These are phyloP conservation scores for Stenodema calcarata DNA, from an alignment of 2,888 invertebrate species.

Conservation along the genomic window DNA sequence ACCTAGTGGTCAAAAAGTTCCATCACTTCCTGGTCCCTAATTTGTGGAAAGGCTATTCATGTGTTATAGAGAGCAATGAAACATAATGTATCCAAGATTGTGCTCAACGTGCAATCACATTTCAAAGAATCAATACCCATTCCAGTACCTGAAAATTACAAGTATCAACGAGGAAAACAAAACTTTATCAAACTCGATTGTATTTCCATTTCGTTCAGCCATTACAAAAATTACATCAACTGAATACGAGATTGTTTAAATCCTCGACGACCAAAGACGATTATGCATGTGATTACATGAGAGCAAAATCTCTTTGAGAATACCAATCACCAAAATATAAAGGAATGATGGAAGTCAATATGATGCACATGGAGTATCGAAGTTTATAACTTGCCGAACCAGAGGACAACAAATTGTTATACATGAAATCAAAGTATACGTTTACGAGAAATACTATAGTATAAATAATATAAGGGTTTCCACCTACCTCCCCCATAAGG, in stretches of 20 bases:
- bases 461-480: slow-evolving; percentile 32
- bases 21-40: no score
- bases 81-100: not conserved
- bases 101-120: not conserved
- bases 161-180: no score
- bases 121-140: no score
- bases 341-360: not conserved
- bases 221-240: no score
- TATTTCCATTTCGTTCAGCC: no score
- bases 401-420: not conserved
- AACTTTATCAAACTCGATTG: no score
- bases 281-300: not conserved
- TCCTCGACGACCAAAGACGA: no score
- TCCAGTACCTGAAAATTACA: no score
- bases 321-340: not conserved
- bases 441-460: not conserved
- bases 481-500: slow-evolving; percentile 41
- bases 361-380: not conserved
- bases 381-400: not conserved
- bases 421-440: not conserved
- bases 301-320: not conserved
- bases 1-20: no score
- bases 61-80: no score
- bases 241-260: no score
- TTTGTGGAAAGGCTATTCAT: no score